Base-by-base conservation (phyloP, 2,888 invertebrate species). In the Siphonodentalium dalli region DNA sequence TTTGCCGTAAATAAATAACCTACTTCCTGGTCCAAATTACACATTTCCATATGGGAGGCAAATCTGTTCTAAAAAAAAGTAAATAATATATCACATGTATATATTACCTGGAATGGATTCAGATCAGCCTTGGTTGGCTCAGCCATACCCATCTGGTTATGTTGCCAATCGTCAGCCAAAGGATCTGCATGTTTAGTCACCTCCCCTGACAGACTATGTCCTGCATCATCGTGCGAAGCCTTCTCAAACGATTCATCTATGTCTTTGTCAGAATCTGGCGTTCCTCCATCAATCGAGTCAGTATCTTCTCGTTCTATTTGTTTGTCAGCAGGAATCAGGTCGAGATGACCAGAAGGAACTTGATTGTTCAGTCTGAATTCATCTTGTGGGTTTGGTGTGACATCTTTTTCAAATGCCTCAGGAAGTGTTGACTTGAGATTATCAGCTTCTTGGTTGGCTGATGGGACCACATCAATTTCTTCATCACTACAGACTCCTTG, bases 381-480 rank as follows among this genome's bases (percentile, higher is more conserved):
- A n/a, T 57, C 64, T 48, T 52, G 52, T n/a, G 57, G 56, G 23
- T 56, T 58, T 20, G 65, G 65, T 8, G 63, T 61, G 31, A 60
- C 61, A 45, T 68, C 70, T 29, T 63, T 65, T 39, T 70, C 68
- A 63, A 70, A 68, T 11, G 63, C 66, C 37, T 61, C 68, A 34
- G 68, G 66, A 41, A 66, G 50, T 38, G 54, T 61, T 13, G 67
- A 62, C 29, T 52, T 54, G 7, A 56, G 58, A 26, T 64, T 58
- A 28, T 57, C 61, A 43, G 54, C 58, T 29, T 61, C 57, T 27
- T 61, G 63, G 11, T 61, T 58, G 45, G 45, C 60, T 37, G 58
- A 61, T 39, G 62, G 55, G 27, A 66, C 52, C 23, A 43, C 33
- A 28, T 54, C 56, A 24, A 54, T 49, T 29, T 64, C 58, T 33